phyloP scores from a whole-genome alignment of 2,113 vertebrate genomes.

The Atrichornis clamosus region DNA sequence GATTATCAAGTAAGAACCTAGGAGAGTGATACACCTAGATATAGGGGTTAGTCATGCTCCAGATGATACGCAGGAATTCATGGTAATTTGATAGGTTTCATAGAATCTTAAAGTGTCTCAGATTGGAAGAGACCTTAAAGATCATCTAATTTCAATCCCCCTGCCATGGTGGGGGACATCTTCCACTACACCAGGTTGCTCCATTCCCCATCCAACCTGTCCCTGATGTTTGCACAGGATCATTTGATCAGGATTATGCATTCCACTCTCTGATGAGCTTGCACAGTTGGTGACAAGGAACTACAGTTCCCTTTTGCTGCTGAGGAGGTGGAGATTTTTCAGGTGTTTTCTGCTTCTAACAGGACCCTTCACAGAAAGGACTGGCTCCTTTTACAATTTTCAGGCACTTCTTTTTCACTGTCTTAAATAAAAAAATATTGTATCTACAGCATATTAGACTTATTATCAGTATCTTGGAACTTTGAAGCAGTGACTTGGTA shows the following conservation, averaged over 20 bases:
- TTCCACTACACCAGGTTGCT: not conserved
- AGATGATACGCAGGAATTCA: not conserved
- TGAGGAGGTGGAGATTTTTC: not conserved
- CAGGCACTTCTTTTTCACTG: not conserved
- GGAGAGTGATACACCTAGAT: not conserved
- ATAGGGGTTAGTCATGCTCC: not conserved
- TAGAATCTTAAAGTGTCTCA: not conserved
- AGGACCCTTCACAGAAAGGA: not conserved
- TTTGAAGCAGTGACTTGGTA: not conserved
- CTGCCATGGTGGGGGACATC: not conserved
- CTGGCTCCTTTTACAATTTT: not conserved
- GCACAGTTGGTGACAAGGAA: not conserved
- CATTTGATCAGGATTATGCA: not conserved
- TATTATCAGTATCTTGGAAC: not conserved
- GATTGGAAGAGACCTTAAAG: not conserved
- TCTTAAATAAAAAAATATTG: not conserved
- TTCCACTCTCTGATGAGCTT: not conserved
- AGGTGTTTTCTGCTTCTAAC: not conserved
- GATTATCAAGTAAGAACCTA: not conserved
- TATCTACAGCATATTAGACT: not conserved
- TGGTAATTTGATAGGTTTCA: not conserved
- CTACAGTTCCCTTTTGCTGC: not conserved
- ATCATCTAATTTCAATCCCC: not conserved
- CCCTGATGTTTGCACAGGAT: not conserved
- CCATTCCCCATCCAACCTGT: not conserved